Evolutionary conservation across 2,888 invertebrate genomes (phyloP).

Genomic region (Chrysolina americana): DNA sequence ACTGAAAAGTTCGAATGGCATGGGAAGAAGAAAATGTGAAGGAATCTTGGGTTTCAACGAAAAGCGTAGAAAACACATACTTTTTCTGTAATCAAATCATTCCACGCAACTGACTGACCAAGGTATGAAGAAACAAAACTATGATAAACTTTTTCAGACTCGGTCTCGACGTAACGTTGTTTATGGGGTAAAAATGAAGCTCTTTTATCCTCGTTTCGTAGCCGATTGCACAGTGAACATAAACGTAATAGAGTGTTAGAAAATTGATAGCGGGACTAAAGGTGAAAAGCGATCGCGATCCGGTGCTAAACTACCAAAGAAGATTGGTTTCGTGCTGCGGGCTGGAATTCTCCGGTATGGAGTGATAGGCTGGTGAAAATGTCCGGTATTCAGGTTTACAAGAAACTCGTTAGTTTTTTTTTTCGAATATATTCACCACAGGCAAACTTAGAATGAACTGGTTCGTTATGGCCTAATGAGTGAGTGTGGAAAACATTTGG

Average conservation of each 20-base stretch:
- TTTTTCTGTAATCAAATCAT: conserved; percentile 3
- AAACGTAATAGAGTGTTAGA: conserved; percentile 65
- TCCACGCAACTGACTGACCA: conserved; percentile 18
- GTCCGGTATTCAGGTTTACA: not conserved
- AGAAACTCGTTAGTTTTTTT: not conserved
- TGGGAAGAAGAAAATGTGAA: too few relatives aligned
- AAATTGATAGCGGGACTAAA: conserved; percentile 65
- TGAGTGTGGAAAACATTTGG: too few relatives aligned
- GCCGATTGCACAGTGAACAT: conserved; percentile 62
- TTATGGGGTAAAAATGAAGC: conserved; percentile 63
- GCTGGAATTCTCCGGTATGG: conserved; percentile 35
- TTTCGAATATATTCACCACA: not conserved
- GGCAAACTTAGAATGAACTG: too few relatives aligned
- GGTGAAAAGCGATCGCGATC: conserved; percentile 65
- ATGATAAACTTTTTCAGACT: conserved; percentile 25
- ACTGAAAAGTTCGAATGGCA: conserved; percentile 22
- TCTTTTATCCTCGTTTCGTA: conserved; percentile 62
- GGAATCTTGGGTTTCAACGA: not conserved
- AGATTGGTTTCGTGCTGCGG: conserved; percentile 64
- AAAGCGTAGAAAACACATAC: not conserved
- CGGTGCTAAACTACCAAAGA: conserved; percentile 62
- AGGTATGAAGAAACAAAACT: conserved; percentile 15
- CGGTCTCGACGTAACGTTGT: conserved; percentile 43
- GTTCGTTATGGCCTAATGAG: too few relatives aligned
- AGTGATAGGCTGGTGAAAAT: conserved; percentile 23